phyloP scores from a whole-genome alignment of 2,113 vertebrate genomes.

The Narcine bancroftii region DNA sequence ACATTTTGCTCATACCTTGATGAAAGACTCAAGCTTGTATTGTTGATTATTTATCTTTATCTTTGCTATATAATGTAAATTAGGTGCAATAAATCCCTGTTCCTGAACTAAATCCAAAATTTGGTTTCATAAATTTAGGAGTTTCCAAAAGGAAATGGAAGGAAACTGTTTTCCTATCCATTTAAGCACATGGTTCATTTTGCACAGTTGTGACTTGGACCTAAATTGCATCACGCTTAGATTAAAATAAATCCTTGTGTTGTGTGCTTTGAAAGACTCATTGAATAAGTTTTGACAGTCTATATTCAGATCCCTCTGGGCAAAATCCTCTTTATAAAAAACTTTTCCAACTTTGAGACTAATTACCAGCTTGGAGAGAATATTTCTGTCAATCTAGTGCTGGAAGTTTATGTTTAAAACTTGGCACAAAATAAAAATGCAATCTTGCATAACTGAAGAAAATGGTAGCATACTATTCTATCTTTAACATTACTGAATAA shows the following conservation, averaged over 20 bases:
- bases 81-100: too few relatives aligned
- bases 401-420: too few relatives aligned
- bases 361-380: neutral
- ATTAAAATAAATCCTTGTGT: neutral
- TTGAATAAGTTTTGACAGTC: neutral
- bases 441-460: neutral
- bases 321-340: neutral
- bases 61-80: too few relatives aligned
- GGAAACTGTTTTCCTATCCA: neutral
- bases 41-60: too few relatives aligned
- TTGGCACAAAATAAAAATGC: neutral
- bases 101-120: too few relatives aligned
- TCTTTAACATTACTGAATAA: neutral
- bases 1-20: too few relatives aligned
- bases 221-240: neutral
- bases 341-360: neutral
- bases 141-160: neutral
- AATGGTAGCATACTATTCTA: neutral
- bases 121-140: too few relatives aligned
- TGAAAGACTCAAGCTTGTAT: too few relatives aligned
- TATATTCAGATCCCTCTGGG: neutral
- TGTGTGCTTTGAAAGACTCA: neutral
- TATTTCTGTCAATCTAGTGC: neutral
- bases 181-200: too few relatives aligned
- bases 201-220: neutral